Evolutionary conservation across 2,113 vertebrate species (phyloP), one percentile per base, ranked within the genome.

Genomic region (Burhinus bistriatus): DNA sequence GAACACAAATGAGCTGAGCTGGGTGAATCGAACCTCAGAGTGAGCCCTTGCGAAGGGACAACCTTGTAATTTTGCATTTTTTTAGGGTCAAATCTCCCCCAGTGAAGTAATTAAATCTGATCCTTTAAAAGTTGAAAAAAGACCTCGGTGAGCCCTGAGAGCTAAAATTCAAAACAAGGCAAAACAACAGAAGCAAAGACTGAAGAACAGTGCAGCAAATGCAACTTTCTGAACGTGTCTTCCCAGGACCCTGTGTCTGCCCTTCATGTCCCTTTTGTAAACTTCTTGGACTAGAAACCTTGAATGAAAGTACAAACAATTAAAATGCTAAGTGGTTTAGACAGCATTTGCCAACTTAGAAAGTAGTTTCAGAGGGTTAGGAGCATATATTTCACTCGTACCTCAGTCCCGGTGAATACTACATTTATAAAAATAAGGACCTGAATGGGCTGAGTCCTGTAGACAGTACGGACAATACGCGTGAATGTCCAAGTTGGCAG

Each of bases 171-270:
- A 70, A 68, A 87, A 36, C 3, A 55, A 42, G 6, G 10, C 9
- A 55, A n/a, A 65, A 55, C 4, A 25, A 32, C 8, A 42, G 34
- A 62, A 49, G 12, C 4, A 69, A 47, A 77, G 38, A 3, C 15
- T 42, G 51, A 76, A 58, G 17, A 57, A 47, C 12, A 11, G 20
- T 69, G 87, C 11, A 80, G 18, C 15, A 75, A 30, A 75, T 8
- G 16, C 17, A 65, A 45, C 2, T 49, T 83, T 38, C 20, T 27
- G 13, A 62, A 78, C 25, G 5, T 32, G 7, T 59, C 36, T 79
- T 20, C 19, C 36, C 58, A 20, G 10, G 34, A 30, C 7, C 3
- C 20, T 0, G 0, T 27, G 3, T 57, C 65, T 87, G 20, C 7
- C 32, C 9, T 73, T 69, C 69, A 29, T 5, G 8, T 25, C 14